Evolutionary conservation across 2,888 invertebrate species (phyloP), one percentile per base, ranked within the genome.

Genomic region (Heliconius charithonia): DNA sequence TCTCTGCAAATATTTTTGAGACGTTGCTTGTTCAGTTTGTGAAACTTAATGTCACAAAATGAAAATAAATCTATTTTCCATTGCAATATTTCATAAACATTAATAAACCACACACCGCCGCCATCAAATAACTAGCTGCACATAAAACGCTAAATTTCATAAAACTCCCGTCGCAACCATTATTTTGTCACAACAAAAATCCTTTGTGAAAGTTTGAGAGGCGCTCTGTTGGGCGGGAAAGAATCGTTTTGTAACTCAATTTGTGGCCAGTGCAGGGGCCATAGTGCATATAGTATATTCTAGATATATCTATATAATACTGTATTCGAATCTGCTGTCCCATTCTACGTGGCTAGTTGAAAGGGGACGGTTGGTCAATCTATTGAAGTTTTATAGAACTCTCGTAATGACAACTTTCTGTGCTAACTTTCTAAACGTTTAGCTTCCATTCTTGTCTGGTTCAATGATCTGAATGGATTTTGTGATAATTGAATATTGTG

Each of bases 231-330:
- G 85, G 85, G 86, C 84, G 84, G 86, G 87, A 90, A 92, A 92
- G 92, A 93, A 93, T 90, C 93, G 92, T 91, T 93, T 91, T 90
- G 92, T 93, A 92, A 93, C 92, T 91, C 93, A 92, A 93, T 93
- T 93, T 92, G 92, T 81, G 90, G 90, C 86, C 88, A 89, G 89
- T 89, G 89, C 90, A 89, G 82, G 81, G 82, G 82, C 81, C 81
- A 80, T 83, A 78, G 82, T 83, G 81, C 80, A 81, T 45, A 75
- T 81, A 73, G 45, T 29, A 27, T 16, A 6, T 45, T 41, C 67
- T 67, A 25, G 13, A 25, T 67, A 67, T 69, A 67, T 1, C 37
- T 66, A 37, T 37, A 41, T 25, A 25, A 16, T n/a, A 67, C 67
- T 67, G 69, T 69, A 69, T 69, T 45, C 41, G 69, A 69, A 45